Percentiles rank a stretch among this genome's conserved stretches.
These are phyloP conservation scores for Lithobates pipiens DNA, from an alignment of 2,797 vertebrate species.

Conservation along the genomic window DNA sequence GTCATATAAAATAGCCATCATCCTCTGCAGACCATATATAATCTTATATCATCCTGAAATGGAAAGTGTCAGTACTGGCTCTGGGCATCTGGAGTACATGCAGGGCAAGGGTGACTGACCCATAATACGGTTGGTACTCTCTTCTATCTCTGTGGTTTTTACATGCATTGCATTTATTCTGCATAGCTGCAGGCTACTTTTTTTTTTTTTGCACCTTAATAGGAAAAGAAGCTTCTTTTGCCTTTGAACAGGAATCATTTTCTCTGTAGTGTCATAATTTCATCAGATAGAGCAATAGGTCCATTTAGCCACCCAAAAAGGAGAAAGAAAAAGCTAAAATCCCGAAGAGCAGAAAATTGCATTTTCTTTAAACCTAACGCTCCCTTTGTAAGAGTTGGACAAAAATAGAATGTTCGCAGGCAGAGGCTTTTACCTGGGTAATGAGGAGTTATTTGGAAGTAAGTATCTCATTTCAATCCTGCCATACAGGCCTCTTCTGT, in stretches of 20 bases:
- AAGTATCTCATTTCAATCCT: slow-evolving; percentile 51
- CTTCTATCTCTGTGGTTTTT: neutral
- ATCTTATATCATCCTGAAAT: no score
- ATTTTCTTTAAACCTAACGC: slow-evolving; percentile 32
- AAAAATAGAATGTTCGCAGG: slow-evolving; percentile 44
- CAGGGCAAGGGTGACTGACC: neutral
- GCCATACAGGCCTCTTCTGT: slow-evolving; percentile 8
- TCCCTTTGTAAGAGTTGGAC: slow-evolving; percentile 24
- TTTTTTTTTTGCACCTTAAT: neutral
- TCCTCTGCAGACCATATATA: no score
- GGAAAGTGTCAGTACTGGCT: no score
- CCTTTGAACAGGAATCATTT: slow-evolving; percentile 25
- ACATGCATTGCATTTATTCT: neutral
- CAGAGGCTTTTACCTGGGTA: slow-evolving; percentile 39
- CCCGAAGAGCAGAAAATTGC: slow-evolving; percentile 34
- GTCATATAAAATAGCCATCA: no score
- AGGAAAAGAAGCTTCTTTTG: slow-evolving; percentile 4
- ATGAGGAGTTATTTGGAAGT: slow-evolving; percentile 49
- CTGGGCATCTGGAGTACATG: neutral
- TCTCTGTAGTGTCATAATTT: slow-evolving; percentile 36
- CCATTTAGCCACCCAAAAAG: slow-evolving; percentile 25
- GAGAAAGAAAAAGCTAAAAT: neutral
- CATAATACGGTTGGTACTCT: neutral
- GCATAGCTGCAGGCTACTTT: neutral
- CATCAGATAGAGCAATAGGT: slow-evolving; percentile 16